Percentiles rank a stretch among this genome's conserved stretches.
These are phyloP conservation scores for Meleagris gallopavo DNA, from an alignment of 2,113 vertebrate species.

Conservation along the genomic window DNA sequence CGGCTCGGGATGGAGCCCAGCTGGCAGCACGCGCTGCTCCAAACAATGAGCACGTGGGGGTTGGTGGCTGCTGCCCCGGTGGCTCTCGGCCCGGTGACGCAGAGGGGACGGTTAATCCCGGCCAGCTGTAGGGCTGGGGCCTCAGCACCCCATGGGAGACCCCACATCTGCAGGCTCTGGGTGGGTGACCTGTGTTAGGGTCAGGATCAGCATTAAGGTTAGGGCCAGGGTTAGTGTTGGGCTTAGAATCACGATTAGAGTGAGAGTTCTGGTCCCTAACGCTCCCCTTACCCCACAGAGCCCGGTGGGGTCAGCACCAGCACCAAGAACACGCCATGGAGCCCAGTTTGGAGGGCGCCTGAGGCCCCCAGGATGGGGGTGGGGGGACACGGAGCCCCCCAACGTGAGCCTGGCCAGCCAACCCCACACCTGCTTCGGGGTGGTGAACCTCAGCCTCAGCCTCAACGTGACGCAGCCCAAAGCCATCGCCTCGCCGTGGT, in stretches of 20 bases:
- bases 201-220: neutral
- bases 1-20: fast-evolving
- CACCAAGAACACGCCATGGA: neutral
- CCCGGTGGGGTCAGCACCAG: fast-evolving
- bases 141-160: neutral
- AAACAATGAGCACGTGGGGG: fast-evolving
- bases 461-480: neutral
- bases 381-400: neutral
- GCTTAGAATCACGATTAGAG: neutral
- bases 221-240: too few species aligned
- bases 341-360: neutral
- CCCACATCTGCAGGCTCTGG: fast-evolving
- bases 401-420: fast-evolving
- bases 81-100: neutral
- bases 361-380: neutral
- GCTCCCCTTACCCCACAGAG: neutral
- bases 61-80: neutral
- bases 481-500: constrained; percentile 81
- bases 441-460: neutral
- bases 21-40: fast-evolving
- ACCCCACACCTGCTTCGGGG: constrained; percentile 60
- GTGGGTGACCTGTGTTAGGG: neutral
- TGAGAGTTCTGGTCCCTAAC: neutral
- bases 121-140: neutral
- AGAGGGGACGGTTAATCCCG: neutral